These are phyloP conservation scores for Macroramphosus scolopax DNA, from an alignment of 2,797 vertebrate species.

Conservation along the genomic window DNA sequence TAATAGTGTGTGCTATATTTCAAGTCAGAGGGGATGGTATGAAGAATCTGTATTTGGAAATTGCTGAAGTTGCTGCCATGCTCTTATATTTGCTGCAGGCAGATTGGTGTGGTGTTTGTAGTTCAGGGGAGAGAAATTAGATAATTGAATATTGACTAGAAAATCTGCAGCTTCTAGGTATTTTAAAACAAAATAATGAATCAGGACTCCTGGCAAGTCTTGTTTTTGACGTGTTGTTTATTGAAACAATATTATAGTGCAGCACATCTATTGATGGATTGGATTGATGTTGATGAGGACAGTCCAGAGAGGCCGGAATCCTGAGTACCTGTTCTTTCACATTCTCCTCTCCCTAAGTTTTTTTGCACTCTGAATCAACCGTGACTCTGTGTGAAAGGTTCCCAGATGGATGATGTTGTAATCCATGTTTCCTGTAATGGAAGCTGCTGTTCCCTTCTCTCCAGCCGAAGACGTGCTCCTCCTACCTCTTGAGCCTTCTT, in stretches of 20 bases:
- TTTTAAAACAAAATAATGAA: conserved; percentile 33
- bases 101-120: conserved; percentile 17
- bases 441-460: conserved; percentile 26
- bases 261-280: not conserved
- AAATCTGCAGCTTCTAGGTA: conserved; percentile 18
- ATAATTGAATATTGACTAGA: conserved; percentile 42
- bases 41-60: conserved; percentile 56
- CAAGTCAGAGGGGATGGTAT: conserved; percentile 31
- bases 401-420: conserved; percentile 43
- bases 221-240: conserved; percentile 11
- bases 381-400: conserved; percentile 34
- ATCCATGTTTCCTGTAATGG: conserved; percentile 54
- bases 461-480: conserved; percentile 13
- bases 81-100: conserved; percentile 27
- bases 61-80: conserved; percentile 29
- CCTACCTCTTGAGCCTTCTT: conserved; percentile 12
- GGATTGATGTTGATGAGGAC: conserved; percentile 10
- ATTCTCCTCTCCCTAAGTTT: conserved; percentile 12
- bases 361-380: conserved; percentile 27
- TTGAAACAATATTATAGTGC: conserved; percentile 6
- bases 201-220: conserved; percentile 7
- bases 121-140: conserved; percentile 31
- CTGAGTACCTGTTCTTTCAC: conserved; percentile 12
- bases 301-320: not conserved
- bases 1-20: conserved; percentile 65